Percentiles rank a stretch among this genome's conserved stretches.
Evolutionary conservation across 2,797 vertebrate species (phyloP).

Genomic region (Rhinella marina): DNA sequence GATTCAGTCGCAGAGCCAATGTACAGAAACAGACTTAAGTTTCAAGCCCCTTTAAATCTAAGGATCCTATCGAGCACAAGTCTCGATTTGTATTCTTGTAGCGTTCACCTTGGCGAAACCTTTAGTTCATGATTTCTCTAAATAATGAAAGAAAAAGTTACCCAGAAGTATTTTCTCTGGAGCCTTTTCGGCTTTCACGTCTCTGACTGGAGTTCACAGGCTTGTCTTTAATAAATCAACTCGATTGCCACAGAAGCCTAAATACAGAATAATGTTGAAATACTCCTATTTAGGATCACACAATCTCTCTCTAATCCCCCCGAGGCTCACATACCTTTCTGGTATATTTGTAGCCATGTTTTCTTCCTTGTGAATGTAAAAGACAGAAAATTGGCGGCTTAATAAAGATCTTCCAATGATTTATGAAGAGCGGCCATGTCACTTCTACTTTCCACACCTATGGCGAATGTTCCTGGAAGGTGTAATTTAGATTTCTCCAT

Average conservation of each 20-base stretch:
- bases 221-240: constrained; percentile 70
- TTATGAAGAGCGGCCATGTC: constrained; percentile 78
- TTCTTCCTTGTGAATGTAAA: constrained; percentile 83
- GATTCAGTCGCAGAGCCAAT: not conserved
- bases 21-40: not conserved
- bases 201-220: constrained; percentile 64
- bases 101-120: constrained; percentile 45
- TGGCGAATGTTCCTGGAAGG: constrained; percentile 72
- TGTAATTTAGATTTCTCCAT: constrained; percentile 71
- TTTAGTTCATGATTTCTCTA: constrained; percentile 55
- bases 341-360: constrained; percentile 71
- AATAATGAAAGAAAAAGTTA: constrained; percentile 58
- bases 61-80: not conserved
- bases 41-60: constrained; percentile 29
- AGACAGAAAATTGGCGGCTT: constrained; percentile 81
- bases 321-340: constrained; percentile 72
- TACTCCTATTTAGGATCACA: constrained; percentile 69
- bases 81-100: constrained; percentile 42
- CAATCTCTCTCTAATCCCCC: constrained; percentile 70
- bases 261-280: constrained; percentile 69
- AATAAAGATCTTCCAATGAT: constrained; percentile 84
- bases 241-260: constrained; percentile 67
- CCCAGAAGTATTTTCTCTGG: constrained; percentile 56
- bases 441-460: constrained; percentile 79
- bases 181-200: constrained; percentile 61